phyloP scores from a whole-genome alignment of 2,797 vertebrate species.

The Triplophysa bombifrons region DNA sequence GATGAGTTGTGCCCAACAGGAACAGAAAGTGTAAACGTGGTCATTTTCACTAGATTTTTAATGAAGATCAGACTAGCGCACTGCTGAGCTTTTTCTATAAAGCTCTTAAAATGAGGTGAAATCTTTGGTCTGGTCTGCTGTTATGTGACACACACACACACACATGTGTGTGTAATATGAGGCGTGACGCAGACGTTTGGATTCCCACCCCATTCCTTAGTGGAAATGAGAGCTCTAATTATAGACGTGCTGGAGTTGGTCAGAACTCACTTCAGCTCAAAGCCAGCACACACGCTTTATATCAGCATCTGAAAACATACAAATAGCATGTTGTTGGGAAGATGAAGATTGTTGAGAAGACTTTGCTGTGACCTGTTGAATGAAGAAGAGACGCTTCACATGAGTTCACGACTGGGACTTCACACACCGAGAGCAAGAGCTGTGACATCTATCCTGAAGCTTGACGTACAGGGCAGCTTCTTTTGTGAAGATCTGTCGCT shows the following conservation, averaged over 20 bases:
- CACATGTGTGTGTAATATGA: conserved; percentile 68
- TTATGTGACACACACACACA: conserved; percentile 41
- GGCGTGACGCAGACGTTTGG: conserved; percentile 71
- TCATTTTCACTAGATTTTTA: too few species aligned
- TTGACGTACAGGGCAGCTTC: not conserved
- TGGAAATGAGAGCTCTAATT: conserved; percentile 84
- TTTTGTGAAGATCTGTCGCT: not conserved
- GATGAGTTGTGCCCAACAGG: too few species aligned
- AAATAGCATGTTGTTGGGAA: not conserved
- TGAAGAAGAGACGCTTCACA: conserved; percentile 3
- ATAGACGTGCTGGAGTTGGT: conserved; percentile 71
- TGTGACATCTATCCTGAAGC: not conserved
- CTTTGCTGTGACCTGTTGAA: not conserved
- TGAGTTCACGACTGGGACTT: not conserved
- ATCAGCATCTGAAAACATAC: not conserved
- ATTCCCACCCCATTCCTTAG: conserved; percentile 73
- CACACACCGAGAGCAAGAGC: not conserved
- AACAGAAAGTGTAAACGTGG: too few species aligned
- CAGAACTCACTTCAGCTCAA: conserved; percentile 61
- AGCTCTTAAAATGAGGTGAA: too few species aligned
- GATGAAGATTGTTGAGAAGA: too few species aligned
- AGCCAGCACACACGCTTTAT: conserved; percentile 43
- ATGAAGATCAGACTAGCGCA: too few species aligned
- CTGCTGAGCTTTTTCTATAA: too few species aligned
- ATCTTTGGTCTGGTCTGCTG: conserved; percentile 21